Percentiles rank a stretch among this genome's conserved stretches.
Conservation (phyloP, 2,797 vertebrate species). For the Momotus momota region DNA sequence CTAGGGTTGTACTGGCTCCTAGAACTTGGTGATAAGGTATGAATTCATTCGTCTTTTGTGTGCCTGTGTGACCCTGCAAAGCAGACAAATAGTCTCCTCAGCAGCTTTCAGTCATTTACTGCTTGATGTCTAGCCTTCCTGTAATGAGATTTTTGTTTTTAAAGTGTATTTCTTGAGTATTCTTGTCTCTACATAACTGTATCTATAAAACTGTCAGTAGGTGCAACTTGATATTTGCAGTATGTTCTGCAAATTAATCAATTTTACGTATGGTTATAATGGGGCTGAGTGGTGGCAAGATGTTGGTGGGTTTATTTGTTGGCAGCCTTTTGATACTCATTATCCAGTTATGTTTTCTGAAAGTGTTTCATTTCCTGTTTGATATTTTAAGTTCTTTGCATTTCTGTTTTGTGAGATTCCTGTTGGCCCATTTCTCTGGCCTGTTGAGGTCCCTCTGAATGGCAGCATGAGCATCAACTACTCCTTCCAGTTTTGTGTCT, state of each 20-base stretch:
- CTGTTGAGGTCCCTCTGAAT: background rate
- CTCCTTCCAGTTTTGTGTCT: background rate
- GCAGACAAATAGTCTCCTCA: background rate
- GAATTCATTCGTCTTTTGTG: background rate
- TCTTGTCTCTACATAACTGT: background rate
- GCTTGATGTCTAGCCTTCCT: background rate
- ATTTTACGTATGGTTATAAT: background rate
- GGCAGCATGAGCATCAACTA: background rate
- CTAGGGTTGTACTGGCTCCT: background rate
- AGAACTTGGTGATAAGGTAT: background rate
- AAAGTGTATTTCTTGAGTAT: background rate
- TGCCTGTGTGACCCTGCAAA: background rate
- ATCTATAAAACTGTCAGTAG: background rate
- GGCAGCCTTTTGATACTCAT: background rate
- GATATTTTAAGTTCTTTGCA: background rate
- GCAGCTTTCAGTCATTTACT: background rate
- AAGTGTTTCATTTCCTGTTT: slow-evolving; percentile 8
- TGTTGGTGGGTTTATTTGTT: background rate
- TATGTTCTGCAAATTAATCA: background rate
- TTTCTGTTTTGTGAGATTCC: background rate
- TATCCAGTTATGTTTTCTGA: background rate
- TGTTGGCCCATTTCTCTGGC: background rate
- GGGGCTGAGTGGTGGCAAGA: background rate
- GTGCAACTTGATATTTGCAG: background rate
- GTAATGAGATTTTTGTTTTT: background rate